A percentile compares a stretch with the other conserved stretches of the same genome.
phyloP scores from a whole-genome alignment of 2,113 vertebrate genomes.

The Piprites chloris region DNA sequence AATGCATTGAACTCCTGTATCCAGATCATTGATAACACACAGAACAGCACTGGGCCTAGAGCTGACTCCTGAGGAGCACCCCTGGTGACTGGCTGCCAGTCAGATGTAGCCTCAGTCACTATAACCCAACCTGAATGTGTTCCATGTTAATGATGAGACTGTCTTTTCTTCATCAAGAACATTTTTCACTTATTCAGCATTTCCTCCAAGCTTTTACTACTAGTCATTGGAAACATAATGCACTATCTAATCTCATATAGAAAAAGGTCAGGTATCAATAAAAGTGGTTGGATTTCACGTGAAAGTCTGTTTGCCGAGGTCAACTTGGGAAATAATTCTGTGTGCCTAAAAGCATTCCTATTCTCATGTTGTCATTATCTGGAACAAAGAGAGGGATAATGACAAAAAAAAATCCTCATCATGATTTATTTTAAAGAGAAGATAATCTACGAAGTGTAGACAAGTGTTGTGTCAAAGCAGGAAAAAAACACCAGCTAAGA shows the following conservation, averaged over 20 bases:
- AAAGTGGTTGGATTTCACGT: neutral
- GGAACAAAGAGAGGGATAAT: neutral
- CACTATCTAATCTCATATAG: neutral
- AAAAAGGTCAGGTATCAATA: neutral
- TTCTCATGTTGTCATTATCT: neutral
- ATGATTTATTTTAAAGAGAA: neutral
- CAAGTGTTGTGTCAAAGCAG: neutral
- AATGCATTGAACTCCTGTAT: neutral
- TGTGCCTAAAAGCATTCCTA: neutral
- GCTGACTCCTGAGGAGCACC: neutral
- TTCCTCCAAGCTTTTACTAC: neutral
- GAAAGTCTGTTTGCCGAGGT: neutral
- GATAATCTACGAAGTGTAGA: neutral
- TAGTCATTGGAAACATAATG: neutral
- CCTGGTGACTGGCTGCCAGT: neutral
- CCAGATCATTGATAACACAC: accelerated
- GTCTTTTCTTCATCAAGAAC: neutral
- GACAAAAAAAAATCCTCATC: neutral
- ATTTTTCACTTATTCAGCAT: neutral
- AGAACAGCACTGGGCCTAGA: neutral
- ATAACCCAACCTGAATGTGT: neutral
- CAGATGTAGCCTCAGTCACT: neutral
- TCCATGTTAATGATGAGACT: neutral
- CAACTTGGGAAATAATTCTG: neutral
- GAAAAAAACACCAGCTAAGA: neutral